Conservation (phyloP, 2,888 invertebrate genomes). For the Epinotia nisella region DNA sequence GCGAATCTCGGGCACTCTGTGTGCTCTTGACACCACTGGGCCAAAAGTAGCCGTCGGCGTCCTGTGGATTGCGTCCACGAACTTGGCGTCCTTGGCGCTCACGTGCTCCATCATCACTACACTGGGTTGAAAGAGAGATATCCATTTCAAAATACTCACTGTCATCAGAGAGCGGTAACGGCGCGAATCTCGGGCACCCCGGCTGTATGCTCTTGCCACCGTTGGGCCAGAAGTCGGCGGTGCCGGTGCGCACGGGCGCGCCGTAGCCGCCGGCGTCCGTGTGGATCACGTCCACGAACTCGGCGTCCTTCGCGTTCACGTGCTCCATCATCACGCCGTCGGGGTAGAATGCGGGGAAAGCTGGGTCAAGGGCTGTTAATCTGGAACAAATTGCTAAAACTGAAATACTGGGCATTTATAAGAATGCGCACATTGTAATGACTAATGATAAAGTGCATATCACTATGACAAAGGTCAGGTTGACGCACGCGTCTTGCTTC, state of each 20-base stretch:
- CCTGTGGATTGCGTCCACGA: conserved; percentile 88
- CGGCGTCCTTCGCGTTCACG: conserved; percentile 80
- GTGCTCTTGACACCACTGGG: conserved; percentile 85
- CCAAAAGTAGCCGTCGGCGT: conserved; percentile 87
- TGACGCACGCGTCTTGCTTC: too few relatives aligned
- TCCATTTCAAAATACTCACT: conserved; percentile 61
- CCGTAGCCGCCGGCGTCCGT: conserved; percentile 87
- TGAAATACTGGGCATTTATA: too few relatives aligned
- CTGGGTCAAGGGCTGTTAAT: conserved; percentile 85
- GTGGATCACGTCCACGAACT: conserved; percentile 88
- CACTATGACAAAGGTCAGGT: too few relatives aligned
- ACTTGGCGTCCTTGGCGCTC: conserved; percentile 81
- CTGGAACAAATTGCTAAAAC: conserved; percentile 58
- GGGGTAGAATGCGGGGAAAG: conserved; percentile 85
- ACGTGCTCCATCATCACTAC: conserved; percentile 78
- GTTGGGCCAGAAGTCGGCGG: conserved; percentile 87
- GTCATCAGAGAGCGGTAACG: conserved; percentile 79
- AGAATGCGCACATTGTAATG: too few relatives aligned
- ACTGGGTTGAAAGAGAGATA: conserved; percentile 83
- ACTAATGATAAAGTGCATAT: too few relatives aligned
- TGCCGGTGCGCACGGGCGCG: conserved; percentile 84
- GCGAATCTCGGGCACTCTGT: conserved; percentile 85
- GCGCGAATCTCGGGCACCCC: conserved; percentile 83
- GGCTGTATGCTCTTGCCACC: conserved; percentile 85
- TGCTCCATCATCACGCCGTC: conserved; percentile 80